A percentile compares a stretch with the other conserved stretches of the same genome.
Conservation (phyloP, 2,888 invertebrate genomes). For the Chalcis sispes region DNA sequence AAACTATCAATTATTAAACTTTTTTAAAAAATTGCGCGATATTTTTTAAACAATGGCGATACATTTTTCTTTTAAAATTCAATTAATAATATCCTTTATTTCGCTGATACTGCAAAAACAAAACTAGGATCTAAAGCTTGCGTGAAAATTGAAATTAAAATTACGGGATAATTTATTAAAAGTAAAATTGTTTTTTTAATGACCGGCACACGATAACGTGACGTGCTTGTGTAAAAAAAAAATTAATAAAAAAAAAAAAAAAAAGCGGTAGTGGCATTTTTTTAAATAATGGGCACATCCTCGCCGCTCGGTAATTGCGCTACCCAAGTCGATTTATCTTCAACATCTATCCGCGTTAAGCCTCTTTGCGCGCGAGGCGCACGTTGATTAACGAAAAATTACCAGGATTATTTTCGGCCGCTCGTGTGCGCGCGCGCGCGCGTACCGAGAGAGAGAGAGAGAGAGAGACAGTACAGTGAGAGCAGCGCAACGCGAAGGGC, state of each 20-base stretch:
- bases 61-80: no score
- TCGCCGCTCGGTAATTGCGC: constrained; percentile 36
- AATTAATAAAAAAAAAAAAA: constrained; percentile 15
- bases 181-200: constrained; percentile 24
- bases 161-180: constrained; percentile 36
- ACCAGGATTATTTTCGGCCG: constrained; percentile 51
- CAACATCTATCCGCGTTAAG: constrained; percentile 51
- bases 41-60: no score
- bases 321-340: constrained; percentile 51
- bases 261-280: neutral
- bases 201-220: neutral
- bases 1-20: no score
- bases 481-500: no score
- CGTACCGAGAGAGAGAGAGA: neutral
- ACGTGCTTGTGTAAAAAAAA: no score
- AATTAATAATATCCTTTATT: no score
- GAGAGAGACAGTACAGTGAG: no score
- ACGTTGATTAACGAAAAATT: constrained; percentile 57
- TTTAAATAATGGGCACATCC: constrained; percentile 40
- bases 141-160: constrained; percentile 29
- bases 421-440: neutral
- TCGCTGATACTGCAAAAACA: no score
- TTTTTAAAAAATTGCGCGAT: no score
- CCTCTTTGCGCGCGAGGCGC: constrained; percentile 29
- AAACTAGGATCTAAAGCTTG: no score